Percentiles rank a stretch among this genome's conserved stretches.
phyloP scores from a whole-genome alignment of 2,797 vertebrate species.

The Parauchenoglanis punctatus region DNA sequence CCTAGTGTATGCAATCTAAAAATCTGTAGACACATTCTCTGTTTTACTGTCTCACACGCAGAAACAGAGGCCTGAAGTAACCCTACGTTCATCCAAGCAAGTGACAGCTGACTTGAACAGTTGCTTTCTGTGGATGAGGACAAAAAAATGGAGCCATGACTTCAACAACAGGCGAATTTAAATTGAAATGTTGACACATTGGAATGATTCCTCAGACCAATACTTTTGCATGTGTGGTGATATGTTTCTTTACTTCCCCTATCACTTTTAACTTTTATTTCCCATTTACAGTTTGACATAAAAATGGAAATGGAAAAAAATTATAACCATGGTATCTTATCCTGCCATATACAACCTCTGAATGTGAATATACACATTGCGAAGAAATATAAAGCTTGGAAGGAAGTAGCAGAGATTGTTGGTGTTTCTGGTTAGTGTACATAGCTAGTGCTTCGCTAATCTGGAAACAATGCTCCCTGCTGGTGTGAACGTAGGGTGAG shows the following conservation, averaged over 20 bases:
- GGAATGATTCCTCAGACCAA: neutral
- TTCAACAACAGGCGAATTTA: neutral
- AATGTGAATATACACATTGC: neutral
- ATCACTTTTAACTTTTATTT: neutral
- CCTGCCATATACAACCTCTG: neutral
- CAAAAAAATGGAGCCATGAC: neutral
- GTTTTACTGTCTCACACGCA: constrained; percentile 46
- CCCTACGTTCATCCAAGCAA: constrained; percentile 13
- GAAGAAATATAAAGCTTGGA: neutral
- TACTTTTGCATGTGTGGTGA: neutral
- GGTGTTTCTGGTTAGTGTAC: neutral
- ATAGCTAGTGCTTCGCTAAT: neutral
- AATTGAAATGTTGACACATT: neutral
- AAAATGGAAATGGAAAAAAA: neutral
- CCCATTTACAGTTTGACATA: neutral
- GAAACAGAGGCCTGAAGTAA: constrained; percentile 55
- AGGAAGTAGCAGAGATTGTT: neutral
- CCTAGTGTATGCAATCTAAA: constrained; percentile 5
- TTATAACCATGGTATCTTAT: neutral
- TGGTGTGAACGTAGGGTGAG: constrained; percentile 21
- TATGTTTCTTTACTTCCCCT: neutral
- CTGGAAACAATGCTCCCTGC: neutral
- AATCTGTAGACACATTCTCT: constrained; percentile 41
- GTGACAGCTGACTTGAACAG: neutral
- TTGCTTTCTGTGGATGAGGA: neutral